Conservation (phyloP, 2,113 vertebrate genomes). For the Sphaerodactylus townsendi region DNA sequence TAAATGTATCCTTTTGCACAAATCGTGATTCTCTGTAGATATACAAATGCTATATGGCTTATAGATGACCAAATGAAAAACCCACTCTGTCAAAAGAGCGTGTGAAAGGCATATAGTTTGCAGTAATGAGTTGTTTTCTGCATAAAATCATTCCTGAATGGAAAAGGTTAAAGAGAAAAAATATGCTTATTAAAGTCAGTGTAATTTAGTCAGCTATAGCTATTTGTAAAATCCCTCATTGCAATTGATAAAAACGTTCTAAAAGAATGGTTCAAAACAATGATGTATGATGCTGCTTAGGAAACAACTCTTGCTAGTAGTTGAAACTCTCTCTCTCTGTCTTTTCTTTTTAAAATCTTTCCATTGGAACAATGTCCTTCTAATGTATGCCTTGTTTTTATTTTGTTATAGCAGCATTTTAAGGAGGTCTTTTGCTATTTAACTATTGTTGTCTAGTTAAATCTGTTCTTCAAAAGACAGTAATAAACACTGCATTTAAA, state of each 20-base stretch:
- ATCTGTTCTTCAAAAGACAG: conserved; percentile 31
- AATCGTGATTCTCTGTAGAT: background rate
- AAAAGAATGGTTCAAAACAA: conserved; percentile 28
- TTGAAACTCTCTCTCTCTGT: conserved; percentile 40
- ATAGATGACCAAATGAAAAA: conserved; percentile 46
- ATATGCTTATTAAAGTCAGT: conserved; percentile 11
- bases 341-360: conserved; percentile 40
- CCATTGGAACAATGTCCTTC: conserved; percentile 40
- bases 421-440: conserved; percentile 43
- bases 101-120: background rate
- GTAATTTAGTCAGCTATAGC: conserved; percentile 40
- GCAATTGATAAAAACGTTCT: conserved; percentile 32
- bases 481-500: conserved; percentile 9
- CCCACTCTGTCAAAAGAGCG: rapidly evolving
- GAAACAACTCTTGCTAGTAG: conserved; percentile 13
- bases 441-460: conserved; percentile 25
- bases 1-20: background rate
- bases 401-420: conserved; percentile 52
- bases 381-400: conserved; percentile 39
- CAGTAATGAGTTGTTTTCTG: background rate
- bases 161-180: background rate
- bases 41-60: conserved; percentile 19
- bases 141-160: background rate
- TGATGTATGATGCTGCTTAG: background rate
- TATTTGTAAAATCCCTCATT: conserved; percentile 13